These are phyloP conservation scores for Sapayoa aenigma DNA, from an alignment of 2,113 vertebrate genomes.

Conservation along the genomic window DNA sequence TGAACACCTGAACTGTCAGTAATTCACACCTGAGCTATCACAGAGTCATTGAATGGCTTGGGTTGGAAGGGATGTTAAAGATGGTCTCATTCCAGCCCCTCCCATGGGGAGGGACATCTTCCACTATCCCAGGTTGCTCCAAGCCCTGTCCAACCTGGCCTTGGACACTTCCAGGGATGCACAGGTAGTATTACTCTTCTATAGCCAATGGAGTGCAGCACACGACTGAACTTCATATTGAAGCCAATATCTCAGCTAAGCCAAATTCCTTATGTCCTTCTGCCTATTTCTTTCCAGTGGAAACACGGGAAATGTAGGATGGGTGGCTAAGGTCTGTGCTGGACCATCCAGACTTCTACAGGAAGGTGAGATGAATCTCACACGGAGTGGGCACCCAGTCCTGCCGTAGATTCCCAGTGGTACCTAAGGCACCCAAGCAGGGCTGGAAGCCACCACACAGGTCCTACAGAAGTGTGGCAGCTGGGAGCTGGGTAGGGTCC, in stretches of 20 bases:
- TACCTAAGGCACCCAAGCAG: neutral
- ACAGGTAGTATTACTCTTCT: neutral
- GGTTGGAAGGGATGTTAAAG: neutral
- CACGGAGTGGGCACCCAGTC: neutral
- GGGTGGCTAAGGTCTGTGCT: neutral
- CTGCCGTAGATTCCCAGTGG: rapidly evolving
- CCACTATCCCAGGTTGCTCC: neutral
- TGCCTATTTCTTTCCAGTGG: neutral
- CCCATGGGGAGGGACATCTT: too few species aligned
- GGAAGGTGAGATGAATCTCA: neutral
- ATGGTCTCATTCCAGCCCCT: too few species aligned
- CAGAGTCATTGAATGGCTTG: too few species aligned
- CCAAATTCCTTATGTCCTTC: too few species aligned
- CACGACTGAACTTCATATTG: neutral
- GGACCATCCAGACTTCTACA: neutral
- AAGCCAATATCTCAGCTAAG: neutral
- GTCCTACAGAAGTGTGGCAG: neutral
- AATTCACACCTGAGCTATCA: neutral
- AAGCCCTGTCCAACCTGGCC: rapidly evolving
- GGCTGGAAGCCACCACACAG: neutral
- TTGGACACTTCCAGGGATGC: neutral
- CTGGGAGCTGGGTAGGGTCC: neutral
- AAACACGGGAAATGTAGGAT: rapidly evolving
- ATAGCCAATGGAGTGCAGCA: neutral
- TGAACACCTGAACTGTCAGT: neutral